Base-by-base conservation (phyloP, 2,113 vertebrate genomes). In the Alethe diademata region DNA sequence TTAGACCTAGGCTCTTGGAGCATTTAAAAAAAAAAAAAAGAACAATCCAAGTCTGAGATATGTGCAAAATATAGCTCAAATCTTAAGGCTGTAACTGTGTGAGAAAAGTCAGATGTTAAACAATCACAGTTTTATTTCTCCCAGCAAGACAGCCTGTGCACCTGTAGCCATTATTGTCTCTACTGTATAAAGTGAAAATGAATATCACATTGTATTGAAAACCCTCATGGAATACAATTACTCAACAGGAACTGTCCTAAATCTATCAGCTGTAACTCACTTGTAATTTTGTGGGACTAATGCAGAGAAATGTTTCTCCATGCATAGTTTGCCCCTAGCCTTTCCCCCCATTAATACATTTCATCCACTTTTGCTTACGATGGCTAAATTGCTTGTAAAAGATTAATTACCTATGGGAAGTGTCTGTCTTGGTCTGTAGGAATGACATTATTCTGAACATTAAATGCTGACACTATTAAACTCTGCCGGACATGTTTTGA, bases 181-280 rank as follows among this genome's bases (percentile, higher is more conserved):
- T 97, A 94, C 96, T 95, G 95, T 97, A 95, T 95, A 96, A 97
- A 95, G 96, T 97, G 96, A 97, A 97, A 97, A 97, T 97, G 95
- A 97, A 97, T 97, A 97, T 96, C 97, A 97, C 92, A 95, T 97
- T 96, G 96, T 97, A 96, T 91, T 89, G 96, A 91, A 97, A 96
- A 88, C 64, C 96, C 96, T 95, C 62, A 75, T 75, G 97, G 97
- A 96, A 97, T 97, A 97, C 92, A 97, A 94, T 95, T 96, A 96
- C 95, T 97, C 96, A 96, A 93, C 91, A 96, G 96, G 95, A 96
- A 97, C 95, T 87, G 86, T 94, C 93, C 91, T 97, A 96, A 97
- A 97, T 94, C 91, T 88, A 97, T 97, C 97, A 92, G 90, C 88
- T 92, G 78, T 96, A 96, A 86, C 74, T 97, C 90, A 95, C 95